Base-by-base conservation (phyloP, 2,888 invertebrate genomes). In the Diadromus collaris region DNA sequence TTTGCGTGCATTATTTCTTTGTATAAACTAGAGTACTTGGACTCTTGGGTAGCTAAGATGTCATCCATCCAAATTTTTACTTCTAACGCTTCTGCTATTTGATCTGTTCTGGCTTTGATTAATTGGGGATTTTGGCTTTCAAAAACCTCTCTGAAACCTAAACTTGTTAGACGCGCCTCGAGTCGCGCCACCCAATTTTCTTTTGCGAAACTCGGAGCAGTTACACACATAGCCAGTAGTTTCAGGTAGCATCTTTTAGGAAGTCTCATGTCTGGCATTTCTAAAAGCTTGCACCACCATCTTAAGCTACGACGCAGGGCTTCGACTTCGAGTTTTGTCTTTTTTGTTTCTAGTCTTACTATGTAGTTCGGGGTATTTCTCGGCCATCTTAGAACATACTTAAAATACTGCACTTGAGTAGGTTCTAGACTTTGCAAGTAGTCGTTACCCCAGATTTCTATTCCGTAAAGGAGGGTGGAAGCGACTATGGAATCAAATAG, bases 281-380 rank as follows among this genome's bases (percentile, higher is more conserved):
- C 38, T 6, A 21, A 19, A 7, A 38, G 34, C 21, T 9, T 60
- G n/a, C 9, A 3, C 60, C 34, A 60, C 38, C 32, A 60, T 34
- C 38, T 19, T 38, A 60, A 6, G 19, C 32, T 38, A 10, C 21
- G 19, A 1, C 32, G 6, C 34, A 60, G n/a, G n/a, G 9, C 32
- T 9, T 34, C 34, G 19, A 60, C 34, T 32, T 60, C 60, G 3
- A 60, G 34, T 60, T 60, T 60, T n/a, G 44, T 13, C n/a, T n/a
- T 44, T 6, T n/a, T 44, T n/a, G 16, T 44, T 44, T 44, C 44
- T 6, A 21, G 60, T 19, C 60, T 38, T 9, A 60, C 34, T n/a
- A 60, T 10, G 7, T 60, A 60, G 10, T 60, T 60, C 34, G 60
- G 60, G 7, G 60, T 60, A 21, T 60, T 60, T 60, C 60, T 32